A percentile compares a stretch with the other conserved stretches of the same genome.
These are phyloP conservation scores for Phoebastria nigripes DNA, from an alignment of 2,797 vertebrate genomes.

Conservation along the genomic window DNA sequence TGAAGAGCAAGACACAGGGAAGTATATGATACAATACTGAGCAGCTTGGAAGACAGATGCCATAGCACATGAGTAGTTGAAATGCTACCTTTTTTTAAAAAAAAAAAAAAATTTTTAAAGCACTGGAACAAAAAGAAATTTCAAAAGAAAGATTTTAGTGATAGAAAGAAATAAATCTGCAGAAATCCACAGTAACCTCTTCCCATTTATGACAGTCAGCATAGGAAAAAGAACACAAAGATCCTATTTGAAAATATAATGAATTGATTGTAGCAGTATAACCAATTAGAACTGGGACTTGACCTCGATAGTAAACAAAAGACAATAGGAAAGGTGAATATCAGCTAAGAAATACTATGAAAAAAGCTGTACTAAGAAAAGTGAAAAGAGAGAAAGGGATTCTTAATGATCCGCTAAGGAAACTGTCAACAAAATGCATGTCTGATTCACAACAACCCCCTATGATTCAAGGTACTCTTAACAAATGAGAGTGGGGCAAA, in stretches of 20 bases:
- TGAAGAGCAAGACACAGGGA: not conserved
- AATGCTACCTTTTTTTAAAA: not conserved
- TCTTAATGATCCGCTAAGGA: not conserved
- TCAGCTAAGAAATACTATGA: not conserved
- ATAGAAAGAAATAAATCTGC: not conserved
- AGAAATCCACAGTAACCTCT: not conserved
- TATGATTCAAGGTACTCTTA: not conserved
- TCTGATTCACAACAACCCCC: not conserved
- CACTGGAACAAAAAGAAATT: not conserved
- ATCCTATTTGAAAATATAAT: not conserved
- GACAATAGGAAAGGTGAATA: not conserved
- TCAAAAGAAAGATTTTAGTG: not conserved
- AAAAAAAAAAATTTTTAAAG: no score
- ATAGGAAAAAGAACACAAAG: not conserved
- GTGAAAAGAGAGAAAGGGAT: not conserved
- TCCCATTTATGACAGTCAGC: not conserved
- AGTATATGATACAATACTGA: not conserved
- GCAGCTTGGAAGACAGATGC: not conserved
- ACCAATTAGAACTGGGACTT: not conserved
- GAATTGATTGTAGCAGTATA: not conserved
- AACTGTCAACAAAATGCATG: not conserved
- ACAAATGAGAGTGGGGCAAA: not conserved
- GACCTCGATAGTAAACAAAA: not conserved
- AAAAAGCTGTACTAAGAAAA: not conserved
- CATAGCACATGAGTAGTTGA: not conserved